Evolutionary conservation across 2,113 vertebrate species (phyloP), one percentile per base, ranked within the genome.

Genomic region (Fregata magnificens): DNA sequence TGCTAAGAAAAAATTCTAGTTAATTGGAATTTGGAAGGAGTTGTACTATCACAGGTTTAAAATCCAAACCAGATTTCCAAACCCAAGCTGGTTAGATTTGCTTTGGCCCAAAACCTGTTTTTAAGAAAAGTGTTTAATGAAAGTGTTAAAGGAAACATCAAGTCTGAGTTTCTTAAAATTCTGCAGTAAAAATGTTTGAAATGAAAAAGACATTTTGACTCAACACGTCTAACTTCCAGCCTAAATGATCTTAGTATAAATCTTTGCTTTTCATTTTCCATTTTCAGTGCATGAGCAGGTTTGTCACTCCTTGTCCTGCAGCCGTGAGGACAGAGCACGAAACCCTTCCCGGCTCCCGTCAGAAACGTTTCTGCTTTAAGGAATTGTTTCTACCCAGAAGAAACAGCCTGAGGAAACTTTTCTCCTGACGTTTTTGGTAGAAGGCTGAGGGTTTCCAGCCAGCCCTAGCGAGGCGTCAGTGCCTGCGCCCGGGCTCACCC

Each of bases 11-110:
- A 91, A 71, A 78, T 5, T 36, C 59, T 22, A 34, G 81, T 52
- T 96, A 96, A 93, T 94, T 95, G 81, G 93, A 82, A 93, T 91
- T 96, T 96, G 96, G 86, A 91, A 76, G 67, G 52, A 56, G 81
- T 72, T 91, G 47, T 40, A 44, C 52, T 36, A 58, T 82, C 86
- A 61, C 36, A 52, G 77, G 81, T 95, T 93, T 88, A 56, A 84
- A 96, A 87, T 88, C 78, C 89, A 87, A 76, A 83, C 61, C 81
- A 91, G 65, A 72, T 74, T 96, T 82, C 84, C 86, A 91, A 82
- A 42, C 65, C 61, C 91, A 91, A 82, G 87, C 91, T 93, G 79
- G 66, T 77, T 93, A n/a, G 74, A 70, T 90, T 94, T 85, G 89
- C 78, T 87, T 86, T 91, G 94, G 94, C 81, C 86, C 77, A 18